A percentile compares a stretch with the other conserved stretches of the same genome.
These are phyloP conservation scores for Drosophila falleni DNA, from an alignment of 2,888 invertebrate species.

Conservation along the genomic window DNA sequence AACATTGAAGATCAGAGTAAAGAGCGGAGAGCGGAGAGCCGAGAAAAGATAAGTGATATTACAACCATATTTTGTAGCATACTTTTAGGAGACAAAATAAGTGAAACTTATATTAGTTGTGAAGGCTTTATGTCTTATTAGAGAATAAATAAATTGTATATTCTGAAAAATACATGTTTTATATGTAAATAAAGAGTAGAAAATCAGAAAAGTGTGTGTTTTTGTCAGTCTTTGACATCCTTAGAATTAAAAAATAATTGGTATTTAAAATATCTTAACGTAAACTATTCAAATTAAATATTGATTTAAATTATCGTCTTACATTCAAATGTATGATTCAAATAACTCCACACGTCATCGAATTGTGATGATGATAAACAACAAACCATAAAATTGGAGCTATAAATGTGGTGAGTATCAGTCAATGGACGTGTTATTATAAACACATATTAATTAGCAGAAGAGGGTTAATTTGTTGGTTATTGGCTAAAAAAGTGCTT, in stretches of 20 bases:
- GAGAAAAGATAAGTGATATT: not conserved
- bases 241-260: not conserved
- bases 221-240: not conserved
- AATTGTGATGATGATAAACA: slow-evolving; percentile 14
- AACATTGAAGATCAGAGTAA: not conserved
- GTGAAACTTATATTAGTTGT: too few species aligned
- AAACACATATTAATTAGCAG: slow-evolving; percentile 17
- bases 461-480: slow-evolving; percentile 6
- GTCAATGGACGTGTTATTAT: slow-evolving; percentile 6
- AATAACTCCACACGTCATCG: slow-evolving; percentile 3
- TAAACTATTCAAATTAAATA: not conserved
- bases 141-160: not conserved
- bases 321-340: not conserved
- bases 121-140: not conserved
- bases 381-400: slow-evolving; percentile 5
- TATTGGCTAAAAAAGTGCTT: not conserved
- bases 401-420: slow-evolving; percentile 1
- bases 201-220: not conserved
- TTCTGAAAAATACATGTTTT: not conserved
- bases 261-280: not conserved
- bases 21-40: not conserved
- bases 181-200: not conserved
- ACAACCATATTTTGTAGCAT: not conserved
- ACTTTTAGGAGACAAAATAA: slow-evolving; percentile 16
- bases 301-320: not conserved